Base-by-base conservation (phyloP, 2,797 vertebrate genomes). In the Siniperca scherzeri region DNA sequence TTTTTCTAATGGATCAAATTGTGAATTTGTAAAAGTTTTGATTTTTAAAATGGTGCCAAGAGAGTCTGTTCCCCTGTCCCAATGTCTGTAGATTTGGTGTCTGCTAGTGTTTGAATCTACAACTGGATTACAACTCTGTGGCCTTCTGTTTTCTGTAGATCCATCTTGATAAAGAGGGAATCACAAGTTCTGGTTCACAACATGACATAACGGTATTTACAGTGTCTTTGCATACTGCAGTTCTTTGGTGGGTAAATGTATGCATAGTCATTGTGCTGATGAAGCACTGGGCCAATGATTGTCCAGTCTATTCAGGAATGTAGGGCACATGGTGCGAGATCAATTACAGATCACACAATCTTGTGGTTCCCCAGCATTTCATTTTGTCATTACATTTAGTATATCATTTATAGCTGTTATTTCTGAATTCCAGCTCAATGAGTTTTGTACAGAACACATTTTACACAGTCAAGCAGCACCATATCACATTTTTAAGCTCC, bases 21-120 rank as follows among this genome's bases (percentile, higher is more conserved):
- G 78, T 89, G 46, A 74, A 74, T 80, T 83, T 88, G 16, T 80
- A 61, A 73, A 74, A 52, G 17, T 74, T 81, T 69, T 40, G 55
- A 36, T 84, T 87, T 77, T 80, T 36, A 33, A 88, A 91, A 94
- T 77, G 82, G 94, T 96, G 95, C 95, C 95, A 96, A 95, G 86
- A 87, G 72, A 85, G 74, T 80, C 22, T 77, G 50, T 77, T 64
- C 48, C 87, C 77, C 74, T 69, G 40, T 83, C 78, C 77, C 67
- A 46, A 56, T 78, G 68, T 74, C 65, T 74, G 70, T 78, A 65
- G 87, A 80, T 86, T 66, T 75, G 74, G 68, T 86, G 88, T 88
- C 82, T 87, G 87, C 82, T 78, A 30, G 70, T 86, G 74, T 89
- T 85, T 61, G 36, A 87, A 86, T 64, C 30, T 55, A 36, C 27